Evolutionary conservation across 2,888 invertebrate species (phyloP).

Genomic region (Helleia helle): DNA sequence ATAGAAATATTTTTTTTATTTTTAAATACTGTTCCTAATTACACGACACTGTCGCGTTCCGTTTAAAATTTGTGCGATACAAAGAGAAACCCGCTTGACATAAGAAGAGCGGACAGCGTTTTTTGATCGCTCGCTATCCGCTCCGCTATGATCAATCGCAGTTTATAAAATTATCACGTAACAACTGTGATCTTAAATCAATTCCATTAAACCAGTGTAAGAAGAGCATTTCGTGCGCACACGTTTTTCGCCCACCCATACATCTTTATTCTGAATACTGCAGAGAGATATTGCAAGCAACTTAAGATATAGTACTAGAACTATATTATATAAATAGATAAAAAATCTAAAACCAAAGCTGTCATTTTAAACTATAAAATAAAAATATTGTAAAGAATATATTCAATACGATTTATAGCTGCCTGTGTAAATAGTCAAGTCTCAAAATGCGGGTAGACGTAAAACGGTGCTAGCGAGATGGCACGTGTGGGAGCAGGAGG

Average conservation of each 20-base stretch:
- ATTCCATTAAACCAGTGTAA: constrained; percentile 20
- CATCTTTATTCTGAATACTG: not conserved
- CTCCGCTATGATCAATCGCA: constrained; percentile 6
- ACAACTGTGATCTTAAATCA: constrained; percentile 21
- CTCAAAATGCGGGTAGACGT: constrained; percentile 14
- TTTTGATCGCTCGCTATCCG: constrained; percentile 2
- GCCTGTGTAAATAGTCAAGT: constrained; percentile 7
- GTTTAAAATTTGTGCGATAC: constrained; percentile 5
- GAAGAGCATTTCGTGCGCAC: not conserved
- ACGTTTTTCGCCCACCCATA: not conserved
- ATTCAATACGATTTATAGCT: not conserved
- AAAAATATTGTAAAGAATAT: not conserved
- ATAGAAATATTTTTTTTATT: constrained; percentile 9
- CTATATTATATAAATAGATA: too few species aligned
- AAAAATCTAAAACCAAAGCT: not conserved
- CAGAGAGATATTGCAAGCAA: not conserved
- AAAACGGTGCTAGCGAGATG: constrained; percentile 24
- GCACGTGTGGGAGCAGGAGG: constrained; percentile 19
- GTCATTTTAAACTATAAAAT: not conserved
- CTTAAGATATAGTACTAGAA: not conserved
- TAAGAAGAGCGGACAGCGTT: not conserved
- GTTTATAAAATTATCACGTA: constrained; percentile 5
- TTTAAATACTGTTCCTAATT: constrained; percentile 10
- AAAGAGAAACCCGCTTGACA: not conserved
- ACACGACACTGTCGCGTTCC: constrained; percentile 11